Percentiles rank a stretch among this genome's conserved stretches.
Evolutionary conservation across 2,888 invertebrate genomes (phyloP).

Genomic region (Entomobrya multifasciata): DNA sequence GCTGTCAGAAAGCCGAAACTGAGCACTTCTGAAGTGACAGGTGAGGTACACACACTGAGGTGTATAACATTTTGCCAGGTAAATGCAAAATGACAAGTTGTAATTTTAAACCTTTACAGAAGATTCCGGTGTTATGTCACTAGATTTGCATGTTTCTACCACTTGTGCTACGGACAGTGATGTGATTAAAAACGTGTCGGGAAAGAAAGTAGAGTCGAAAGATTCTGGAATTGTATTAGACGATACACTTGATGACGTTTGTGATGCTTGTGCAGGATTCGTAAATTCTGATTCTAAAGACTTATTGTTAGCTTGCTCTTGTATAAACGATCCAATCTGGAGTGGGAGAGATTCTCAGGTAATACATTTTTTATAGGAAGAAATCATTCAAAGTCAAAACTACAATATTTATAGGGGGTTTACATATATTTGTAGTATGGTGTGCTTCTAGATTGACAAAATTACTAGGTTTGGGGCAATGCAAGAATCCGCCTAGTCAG

Average conservation of each 20-base stretch:
- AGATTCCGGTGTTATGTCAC: background rate
- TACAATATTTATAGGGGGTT: too few relatives aligned
- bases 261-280: constrained; percentile 51
- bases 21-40: background rate
- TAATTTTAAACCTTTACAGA: background rate
- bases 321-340: constrained; percentile 40
- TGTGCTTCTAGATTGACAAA: too few relatives aligned
- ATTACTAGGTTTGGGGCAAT: too few relatives aligned
- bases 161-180: background rate
- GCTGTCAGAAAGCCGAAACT: background rate
- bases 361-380: too few relatives aligned
- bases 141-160: background rate
- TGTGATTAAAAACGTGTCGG: constrained; percentile 39
- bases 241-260: constrained; percentile 43
- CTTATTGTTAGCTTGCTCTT: constrained; percentile 19
- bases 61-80: background rate
- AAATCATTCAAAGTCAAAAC: too few relatives aligned
- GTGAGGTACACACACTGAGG: too few relatives aligned
- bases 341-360: background rate
- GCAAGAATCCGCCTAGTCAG: too few relatives aligned
- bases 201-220: constrained; percentile 7
- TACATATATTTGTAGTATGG: too few relatives aligned
- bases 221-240: background rate
- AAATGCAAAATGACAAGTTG: background rate
- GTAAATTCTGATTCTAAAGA: background rate